Percentiles rank a stretch among this genome's conserved stretches.
Conservation (phyloP, 2,888 invertebrate genomes). For the Acrobasis consociella region DNA sequence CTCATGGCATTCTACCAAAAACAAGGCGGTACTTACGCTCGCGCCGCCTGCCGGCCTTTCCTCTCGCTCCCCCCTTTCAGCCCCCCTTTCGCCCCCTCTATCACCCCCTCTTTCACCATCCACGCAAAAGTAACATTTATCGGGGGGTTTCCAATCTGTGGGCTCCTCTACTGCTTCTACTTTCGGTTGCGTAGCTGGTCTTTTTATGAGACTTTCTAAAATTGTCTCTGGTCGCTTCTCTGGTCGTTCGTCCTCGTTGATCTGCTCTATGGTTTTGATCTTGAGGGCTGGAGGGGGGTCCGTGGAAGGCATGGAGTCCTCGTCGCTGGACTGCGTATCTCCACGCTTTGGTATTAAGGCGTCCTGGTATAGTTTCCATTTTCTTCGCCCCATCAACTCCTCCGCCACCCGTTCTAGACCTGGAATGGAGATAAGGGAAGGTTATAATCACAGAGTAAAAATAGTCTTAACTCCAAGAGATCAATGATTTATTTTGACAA, state of each 20-base stretch:
- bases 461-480: too few relatives aligned
- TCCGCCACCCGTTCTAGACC: conserved; percentile 98
- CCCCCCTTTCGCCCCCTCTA: conserved; percentile 50
- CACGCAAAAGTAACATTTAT: conserved; percentile 92
- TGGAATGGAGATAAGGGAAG: conserved; percentile 61
- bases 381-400: conserved; percentile 98
- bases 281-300: conserved; percentile 76
- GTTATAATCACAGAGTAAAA: not conserved
- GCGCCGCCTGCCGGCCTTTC: conserved; percentile 47
- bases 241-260: conserved; percentile 61
- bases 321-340: conserved; percentile 74
- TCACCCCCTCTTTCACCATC: conserved; percentile 48
- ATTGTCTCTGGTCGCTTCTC: conserved; percentile 74
- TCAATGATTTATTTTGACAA: too few relatives aligned
- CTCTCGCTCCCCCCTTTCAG: conserved; percentile 45
- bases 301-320: conserved; percentile 72
- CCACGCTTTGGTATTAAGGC: conserved; percentile 77
- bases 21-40: conserved; percentile 45
- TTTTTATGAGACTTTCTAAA: conserved; percentile 77
- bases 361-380: conserved; percentile 97
- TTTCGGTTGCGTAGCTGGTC: conserved; percentile 75
- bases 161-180: conserved; percentile 72
- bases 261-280: conserved; percentile 80
- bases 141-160: conserved; percentile 91
- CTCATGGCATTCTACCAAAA: not conserved